Conservation (phyloP, 64 coral and sea anemone species). For the Stichodactyla helianthus region DNA sequence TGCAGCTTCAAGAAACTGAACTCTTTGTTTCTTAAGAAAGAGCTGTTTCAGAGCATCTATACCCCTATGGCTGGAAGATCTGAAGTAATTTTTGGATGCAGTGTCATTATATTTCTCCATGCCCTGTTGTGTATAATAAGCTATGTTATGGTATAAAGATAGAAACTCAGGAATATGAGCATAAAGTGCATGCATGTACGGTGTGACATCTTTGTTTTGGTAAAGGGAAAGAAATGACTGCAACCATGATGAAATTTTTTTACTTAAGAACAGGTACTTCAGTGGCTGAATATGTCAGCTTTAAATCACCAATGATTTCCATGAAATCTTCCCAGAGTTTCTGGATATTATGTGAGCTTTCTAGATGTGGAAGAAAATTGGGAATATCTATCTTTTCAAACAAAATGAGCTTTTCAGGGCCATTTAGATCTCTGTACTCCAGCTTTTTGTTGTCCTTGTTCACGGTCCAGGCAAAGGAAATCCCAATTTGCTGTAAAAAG, state of each 20-base stretch:
- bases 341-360: slow-evolving; percentile 15
- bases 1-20: not conserved
- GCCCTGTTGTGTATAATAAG: slow-evolving; percentile 42
- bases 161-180: slow-evolving; percentile 38
- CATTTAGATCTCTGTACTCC: slow-evolving; percentile 63
- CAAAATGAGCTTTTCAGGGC: slow-evolving; percentile 45
- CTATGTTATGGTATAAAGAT: slow-evolving; percentile 20
- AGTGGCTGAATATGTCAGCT: slow-evolving; percentile 19
- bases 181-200: slow-evolving; percentile 40
- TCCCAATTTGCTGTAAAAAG: not conserved
- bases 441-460: slow-evolving; percentile 42
- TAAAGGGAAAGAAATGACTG: not conserved
- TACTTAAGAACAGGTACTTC: slow-evolving; percentile 9
- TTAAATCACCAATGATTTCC: slow-evolving; percentile 29
- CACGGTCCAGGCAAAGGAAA: slow-evolving; percentile 34
- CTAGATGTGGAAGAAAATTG: slow-evolving; percentile 22
- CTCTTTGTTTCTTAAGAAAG: slow-evolving; percentile 34
- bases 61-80: slow-evolving; percentile 41
- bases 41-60: slow-evolving; percentile 27
- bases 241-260: not conserved
- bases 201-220: slow-evolving; percentile 43
- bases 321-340: slow-evolving; percentile 37
- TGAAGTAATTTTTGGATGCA: slow-evolving; percentile 6
- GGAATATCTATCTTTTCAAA: slow-evolving; percentile 24
- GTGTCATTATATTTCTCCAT: slow-evolving; percentile 53